Conservation (phyloP, 2,888 invertebrate genomes). For the Anodontia alba region DNA sequence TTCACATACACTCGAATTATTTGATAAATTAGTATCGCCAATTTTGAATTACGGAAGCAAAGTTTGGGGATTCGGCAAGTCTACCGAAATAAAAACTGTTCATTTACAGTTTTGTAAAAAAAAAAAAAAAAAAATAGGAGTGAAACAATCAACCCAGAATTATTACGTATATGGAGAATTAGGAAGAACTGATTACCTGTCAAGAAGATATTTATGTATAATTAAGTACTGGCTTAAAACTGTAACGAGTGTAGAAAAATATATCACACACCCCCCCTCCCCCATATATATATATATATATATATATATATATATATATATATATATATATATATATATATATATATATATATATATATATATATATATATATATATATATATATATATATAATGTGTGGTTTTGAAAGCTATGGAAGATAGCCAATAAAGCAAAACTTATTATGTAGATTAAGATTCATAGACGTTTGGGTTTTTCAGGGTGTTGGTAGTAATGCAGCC, state of each 20-base stretch:
- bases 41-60: background rate
- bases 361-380: too few species aligned
- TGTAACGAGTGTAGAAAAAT: background rate
- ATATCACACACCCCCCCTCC: conserved; percentile 1
- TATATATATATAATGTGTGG: background rate
- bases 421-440: background rate
- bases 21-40: background rate
- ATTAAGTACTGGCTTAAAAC: conserved; percentile 16
- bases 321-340: too few species aligned
- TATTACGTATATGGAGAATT: conserved; percentile 19
- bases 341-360: too few species aligned
- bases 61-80: background rate
- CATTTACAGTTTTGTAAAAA: conserved; percentile 13
- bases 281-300: too few species aligned
- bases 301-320: too few species aligned
- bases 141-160: conserved; percentile 14
- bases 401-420: background rate
- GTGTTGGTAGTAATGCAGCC: background rate
- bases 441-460: background rate
- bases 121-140: background rate
- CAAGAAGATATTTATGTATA: background rate
- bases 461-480: background rate
- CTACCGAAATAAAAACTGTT: background rate
- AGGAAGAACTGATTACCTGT: conserved; percentile 11
- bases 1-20: background rate